These are phyloP conservation scores for Phalacrocorax pelagicus DNA, from an alignment of 2,113 vertebrate genomes.

Conservation along the genomic window DNA sequence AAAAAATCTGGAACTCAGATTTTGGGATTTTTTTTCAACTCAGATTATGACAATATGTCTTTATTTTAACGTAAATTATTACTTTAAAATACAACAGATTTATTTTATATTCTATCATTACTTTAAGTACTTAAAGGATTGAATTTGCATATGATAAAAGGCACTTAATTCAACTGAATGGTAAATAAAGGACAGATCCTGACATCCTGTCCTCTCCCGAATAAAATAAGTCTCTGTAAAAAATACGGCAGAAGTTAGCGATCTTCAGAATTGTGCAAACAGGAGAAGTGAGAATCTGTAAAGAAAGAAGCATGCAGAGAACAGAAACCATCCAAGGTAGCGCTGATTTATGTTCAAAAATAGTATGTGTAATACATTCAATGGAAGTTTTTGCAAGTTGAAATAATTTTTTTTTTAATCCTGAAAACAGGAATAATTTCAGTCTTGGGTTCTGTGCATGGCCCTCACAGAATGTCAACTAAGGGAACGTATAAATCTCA, in stretches of 20 bases:
- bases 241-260: background rate
- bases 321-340: background rate
- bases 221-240: background rate
- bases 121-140: background rate
- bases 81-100: background rate
- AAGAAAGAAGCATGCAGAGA: background rate
- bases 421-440: slow-evolving; percentile 20
- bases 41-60: background rate
- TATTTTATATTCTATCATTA: background rate
- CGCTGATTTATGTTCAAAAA: background rate
- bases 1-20: background rate
- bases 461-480: slow-evolving; percentile 32
- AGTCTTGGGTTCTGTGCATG: background rate
- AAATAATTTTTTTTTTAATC: background rate
- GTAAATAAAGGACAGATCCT: background rate
- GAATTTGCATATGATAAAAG: background rate
- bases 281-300: background rate
- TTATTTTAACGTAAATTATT: background rate
- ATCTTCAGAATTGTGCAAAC: background rate
- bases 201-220: background rate
- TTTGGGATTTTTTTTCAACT: background rate
- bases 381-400: background rate
- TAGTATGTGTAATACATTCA: background rate
- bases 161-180: background rate
- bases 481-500: slow-evolving; percentile 64